Evolutionary conservation across 1,140 invertebrate species (phyloP).

Genomic region (Prorops nasuta): DNA sequence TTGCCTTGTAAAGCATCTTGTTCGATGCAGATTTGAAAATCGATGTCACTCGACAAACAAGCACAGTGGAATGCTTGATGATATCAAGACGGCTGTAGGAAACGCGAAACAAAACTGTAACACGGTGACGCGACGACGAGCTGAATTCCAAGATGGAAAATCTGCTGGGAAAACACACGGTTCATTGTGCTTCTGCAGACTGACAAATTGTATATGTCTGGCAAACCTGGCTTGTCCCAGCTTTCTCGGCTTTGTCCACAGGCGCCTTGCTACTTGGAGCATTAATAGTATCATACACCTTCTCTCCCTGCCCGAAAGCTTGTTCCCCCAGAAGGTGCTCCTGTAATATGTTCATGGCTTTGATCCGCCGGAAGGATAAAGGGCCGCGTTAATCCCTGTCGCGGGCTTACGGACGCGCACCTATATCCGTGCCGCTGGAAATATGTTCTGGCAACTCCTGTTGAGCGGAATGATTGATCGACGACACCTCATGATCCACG

Average conservation of each 20-base stretch:
- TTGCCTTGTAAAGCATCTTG: background rate
- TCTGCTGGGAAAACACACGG: constrained; percentile 37
- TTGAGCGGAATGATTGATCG: background rate
- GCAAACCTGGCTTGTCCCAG: background rate
- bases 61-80: constrained; percentile 4
- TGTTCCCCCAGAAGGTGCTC: too few species aligned
- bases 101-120: constrained; percentile 13
- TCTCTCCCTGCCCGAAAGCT: too few species aligned
- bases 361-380: too few species aligned
- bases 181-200: constrained; percentile 29
- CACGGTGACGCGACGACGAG: constrained; percentile 13
- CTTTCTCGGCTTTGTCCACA: too few species aligned
- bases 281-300: too few species aligned
- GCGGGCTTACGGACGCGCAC: too few species aligned
- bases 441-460: background rate
- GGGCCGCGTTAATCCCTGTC: too few species aligned
- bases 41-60: constrained; percentile 20
- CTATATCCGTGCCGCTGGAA: too few species aligned
- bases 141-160: constrained; percentile 32
- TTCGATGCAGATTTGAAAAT: constrained; percentile 32
- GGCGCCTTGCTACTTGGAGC: too few species aligned
- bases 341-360: background rate
- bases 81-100: background rate
- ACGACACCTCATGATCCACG: background rate
- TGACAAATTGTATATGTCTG: constrained; percentile 28